Base-by-base conservation (phyloP, 2,888 invertebrate genomes). In the Leucozona laternaria region DNA sequence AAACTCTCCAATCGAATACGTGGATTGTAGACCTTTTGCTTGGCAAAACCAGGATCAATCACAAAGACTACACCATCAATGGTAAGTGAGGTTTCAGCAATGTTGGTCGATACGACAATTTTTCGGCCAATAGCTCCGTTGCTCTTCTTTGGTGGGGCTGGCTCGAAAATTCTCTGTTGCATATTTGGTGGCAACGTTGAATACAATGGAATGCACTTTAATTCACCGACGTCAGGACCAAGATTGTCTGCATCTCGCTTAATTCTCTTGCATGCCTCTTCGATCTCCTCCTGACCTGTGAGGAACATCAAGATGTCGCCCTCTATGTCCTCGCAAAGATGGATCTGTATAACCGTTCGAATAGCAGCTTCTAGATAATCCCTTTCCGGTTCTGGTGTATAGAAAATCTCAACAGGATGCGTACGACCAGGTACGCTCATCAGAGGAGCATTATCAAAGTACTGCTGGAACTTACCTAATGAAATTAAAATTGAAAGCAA, bases 1-100 rank as follows among this genome's bases (percentile, higher is more conserved):
- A 99, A 94, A 4, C 99, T 99, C 93, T 99, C 99, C 5, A 99
- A 99, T 76, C 99, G 95, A 88, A 94, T 94, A 88, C 94, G 92
- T 3, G 94, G 94, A 92, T 94, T 94, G 89, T 94, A 94, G 0
- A 96, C 97, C 94, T 99, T 99, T 92, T 99, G 99, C 91, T 99
- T 99, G 0, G 99, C 98, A 93, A 99, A 99, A 11, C 99, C 99
- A 0, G 99, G 99, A 93, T 99, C 99, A 90, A 99, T 99, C 11
- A 99, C 99, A 92, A 99, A 99, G 13, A 99, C 99, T 1, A 99
- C 99, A 62, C 99, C 99, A 90, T 99, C 99, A 90, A 99, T 99
- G 6, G 99, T 99, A 28, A 99, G 93, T 0, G 99, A 99, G 0
- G 99, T 99, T 93, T 99, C 99, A 0, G 99, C 99, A 89, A 99